phyloP scores from a whole-genome alignment of 92 coral and sea anemone genomes.

The Nematostella vectensis region DNA sequence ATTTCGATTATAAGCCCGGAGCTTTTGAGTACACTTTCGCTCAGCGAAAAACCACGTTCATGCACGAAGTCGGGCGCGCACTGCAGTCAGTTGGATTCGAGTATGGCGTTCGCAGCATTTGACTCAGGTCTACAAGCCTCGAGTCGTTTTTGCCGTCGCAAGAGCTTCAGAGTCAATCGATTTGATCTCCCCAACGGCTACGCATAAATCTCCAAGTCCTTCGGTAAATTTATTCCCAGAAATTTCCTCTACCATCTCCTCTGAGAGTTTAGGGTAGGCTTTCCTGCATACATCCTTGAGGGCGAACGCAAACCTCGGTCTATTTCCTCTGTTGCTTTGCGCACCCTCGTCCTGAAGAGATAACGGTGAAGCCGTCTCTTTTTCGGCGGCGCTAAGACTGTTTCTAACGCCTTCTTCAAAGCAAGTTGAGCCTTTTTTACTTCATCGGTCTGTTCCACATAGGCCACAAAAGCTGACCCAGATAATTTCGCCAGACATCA shows the following conservation, averaged over 20 bases:
- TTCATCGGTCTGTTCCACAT: background rate
- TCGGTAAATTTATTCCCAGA: conserved; percentile 8
- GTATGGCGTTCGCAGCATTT: too few relatives aligned
- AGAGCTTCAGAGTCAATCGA: too few relatives aligned
- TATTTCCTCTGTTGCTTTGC: background rate
- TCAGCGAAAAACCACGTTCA: background rate
- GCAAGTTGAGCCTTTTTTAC: background rate
- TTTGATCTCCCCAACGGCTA: conserved; percentile 13
- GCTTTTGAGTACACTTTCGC: background rate
- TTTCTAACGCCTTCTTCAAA: background rate
- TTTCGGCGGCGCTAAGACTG: background rate
- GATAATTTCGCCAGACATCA: background rate
- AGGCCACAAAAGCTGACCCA: background rate
- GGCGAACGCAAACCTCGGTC: background rate
- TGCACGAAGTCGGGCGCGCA: background rate
- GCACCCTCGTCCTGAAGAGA: background rate
- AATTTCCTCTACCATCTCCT: conserved; percentile 16
- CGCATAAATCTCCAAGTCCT: conserved; percentile 4
- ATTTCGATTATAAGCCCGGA: background rate
- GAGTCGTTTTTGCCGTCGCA: too few relatives aligned
- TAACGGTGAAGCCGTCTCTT: background rate
- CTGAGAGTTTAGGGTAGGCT: conserved; percentile 11
- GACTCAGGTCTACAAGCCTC: too few relatives aligned
- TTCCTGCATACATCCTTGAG: conserved; percentile 9
- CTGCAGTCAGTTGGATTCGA: background rate